A percentile compares a stretch with the other conserved stretches of the same genome.
phyloP scores from a whole-genome alignment of 1,140 invertebrate genomes.

The Triops longicaudatus region DNA sequence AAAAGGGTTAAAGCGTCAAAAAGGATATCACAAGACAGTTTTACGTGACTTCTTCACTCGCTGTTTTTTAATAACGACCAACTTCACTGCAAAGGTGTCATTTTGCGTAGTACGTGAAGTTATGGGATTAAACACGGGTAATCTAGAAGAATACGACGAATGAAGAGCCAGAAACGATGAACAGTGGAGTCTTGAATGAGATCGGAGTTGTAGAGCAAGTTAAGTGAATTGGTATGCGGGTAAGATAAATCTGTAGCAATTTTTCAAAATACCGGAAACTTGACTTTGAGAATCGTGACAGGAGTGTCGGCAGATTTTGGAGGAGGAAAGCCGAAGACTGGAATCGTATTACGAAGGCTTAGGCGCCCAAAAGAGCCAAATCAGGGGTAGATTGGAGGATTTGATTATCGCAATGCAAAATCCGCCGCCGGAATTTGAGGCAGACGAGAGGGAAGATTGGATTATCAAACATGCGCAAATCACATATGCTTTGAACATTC shows the following conservation, averaged over 20 bases:
- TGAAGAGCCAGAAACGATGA: too few species aligned
- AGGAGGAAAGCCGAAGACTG: neutral
- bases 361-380: conserved; percentile 1
- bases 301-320: neutral
- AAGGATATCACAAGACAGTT: neutral
- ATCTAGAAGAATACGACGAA: too few species aligned
- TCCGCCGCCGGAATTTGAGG: neutral
- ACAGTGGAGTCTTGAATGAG: too few species aligned
- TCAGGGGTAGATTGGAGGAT: conserved; percentile 7
- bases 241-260: neutral
- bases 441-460: neutral
- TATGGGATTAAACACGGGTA: neutral
- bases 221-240: too few species aligned
- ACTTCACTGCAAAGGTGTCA: neutral
- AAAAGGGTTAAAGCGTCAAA: neutral
- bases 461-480: conserved; percentile 4
- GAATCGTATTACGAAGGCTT: conserved; percentile 11
- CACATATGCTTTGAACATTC: neutral
- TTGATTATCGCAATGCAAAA: conserved; percentile 8
- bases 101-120: neutral
- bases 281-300: neutral
- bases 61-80: neutral
- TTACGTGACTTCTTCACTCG: neutral
- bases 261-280: neutral
- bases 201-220: too few species aligned